Base-by-base conservation (phyloP, 2,797 vertebrate genomes). In the Myioborus melanocephalus region DNA sequence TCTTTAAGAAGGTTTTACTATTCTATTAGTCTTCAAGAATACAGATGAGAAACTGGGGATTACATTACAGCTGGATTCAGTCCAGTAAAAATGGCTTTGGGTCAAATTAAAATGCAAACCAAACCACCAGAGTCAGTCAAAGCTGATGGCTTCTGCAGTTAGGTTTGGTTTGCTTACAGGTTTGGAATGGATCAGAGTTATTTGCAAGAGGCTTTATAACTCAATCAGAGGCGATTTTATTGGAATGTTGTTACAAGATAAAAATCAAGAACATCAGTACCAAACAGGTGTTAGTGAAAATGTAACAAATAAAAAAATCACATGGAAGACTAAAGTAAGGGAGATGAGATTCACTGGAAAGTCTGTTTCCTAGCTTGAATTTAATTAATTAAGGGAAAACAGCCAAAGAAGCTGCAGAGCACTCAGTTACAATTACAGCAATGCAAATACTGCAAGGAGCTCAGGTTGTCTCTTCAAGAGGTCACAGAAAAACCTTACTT, bases 1-100 rank as follows among this genome's bases (percentile, higher is more conserved):
- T 91, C 89, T 96, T 96, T 96, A 96, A 96, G 95, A 94, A 97
- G 96, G 87, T 94, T 97, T 98, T 97, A 97, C 95, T 97, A 94
- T 96, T 95, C 95, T 93, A 95, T 98, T 97, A 98, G 85, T 91
- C 93, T 96, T 97, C 83, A 92, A 94, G 96, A 97, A 97, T 89
- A 97, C 59, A 97, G 96, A 97, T 92, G 83, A 95, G 90, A 97
- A 96, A 93, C 75, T 34, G 80, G 75, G 90, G 88, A 96, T 90
- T 96, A 94, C 75, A 95, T 96, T 94, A 96, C 49, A 93, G 47
- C 68, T 97, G 96, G 95, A 96, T 59, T 76, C 81, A 92, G 87
- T 90, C 95, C 86, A 96, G 71, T 89, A 96, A 96, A 97, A 97
- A 97, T 66, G 94, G 79, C 83, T 97, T 94, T 92, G 73, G 89